Evolutionary conservation across 1,140 invertebrate genomes (phyloP).

Genomic region (Anadara kagoshimensis): DNA sequence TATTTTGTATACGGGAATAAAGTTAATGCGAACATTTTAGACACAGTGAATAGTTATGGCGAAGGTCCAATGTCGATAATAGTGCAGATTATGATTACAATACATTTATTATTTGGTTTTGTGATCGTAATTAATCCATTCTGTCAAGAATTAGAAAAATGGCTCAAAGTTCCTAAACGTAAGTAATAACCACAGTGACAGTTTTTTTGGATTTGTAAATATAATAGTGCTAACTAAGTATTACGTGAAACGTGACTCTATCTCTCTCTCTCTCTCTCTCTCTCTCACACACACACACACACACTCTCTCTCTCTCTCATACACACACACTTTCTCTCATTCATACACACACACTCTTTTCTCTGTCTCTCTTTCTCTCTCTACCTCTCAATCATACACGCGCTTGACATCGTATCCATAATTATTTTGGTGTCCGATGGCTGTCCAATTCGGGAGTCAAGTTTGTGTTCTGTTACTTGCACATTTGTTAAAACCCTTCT

Average conservation of each 20-base stretch:
- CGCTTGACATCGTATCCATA: too few species aligned
- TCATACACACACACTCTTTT: background rate
- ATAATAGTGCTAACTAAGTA: too few species aligned
- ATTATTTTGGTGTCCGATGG: too few species aligned
- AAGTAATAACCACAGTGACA: conserved; percentile 47
- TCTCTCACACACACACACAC: background rate
- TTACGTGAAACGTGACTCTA: too few species aligned
- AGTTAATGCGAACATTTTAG: conserved; percentile 62
- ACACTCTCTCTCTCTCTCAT: too few species aligned
- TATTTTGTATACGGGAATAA: conserved; percentile 59
- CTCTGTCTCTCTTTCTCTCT: too few species aligned
- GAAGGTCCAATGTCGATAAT: conserved; percentile 40
- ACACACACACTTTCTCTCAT: background rate
- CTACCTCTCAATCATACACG: too few species aligned
- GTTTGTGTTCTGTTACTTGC: too few species aligned
- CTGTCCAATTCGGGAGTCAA: too few species aligned
- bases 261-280: background rate
- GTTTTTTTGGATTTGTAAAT: too few species aligned
- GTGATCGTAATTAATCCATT: conserved; percentile 75
- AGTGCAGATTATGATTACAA: conserved; percentile 69
- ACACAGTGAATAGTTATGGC: conserved; percentile 36
- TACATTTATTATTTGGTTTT: conserved; percentile 72
- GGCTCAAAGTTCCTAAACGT: conserved; percentile 80
- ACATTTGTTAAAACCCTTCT: too few species aligned
- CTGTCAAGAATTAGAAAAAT: conserved; percentile 80